Conservation (phyloP, 2,113 vertebrate species). For the Sylvilagus bachmani region DNA sequence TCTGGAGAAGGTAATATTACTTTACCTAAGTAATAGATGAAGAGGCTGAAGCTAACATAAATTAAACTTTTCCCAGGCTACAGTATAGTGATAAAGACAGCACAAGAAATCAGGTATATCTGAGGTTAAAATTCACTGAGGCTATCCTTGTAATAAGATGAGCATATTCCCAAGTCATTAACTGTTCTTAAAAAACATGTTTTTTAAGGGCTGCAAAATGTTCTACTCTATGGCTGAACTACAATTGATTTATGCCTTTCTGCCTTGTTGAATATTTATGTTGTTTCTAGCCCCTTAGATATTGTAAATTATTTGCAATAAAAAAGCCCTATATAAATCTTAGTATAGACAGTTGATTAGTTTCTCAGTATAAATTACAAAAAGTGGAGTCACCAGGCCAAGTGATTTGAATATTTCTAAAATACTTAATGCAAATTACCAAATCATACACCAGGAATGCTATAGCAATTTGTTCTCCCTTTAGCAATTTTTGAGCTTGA, state of each 20-base stretch:
- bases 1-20: not conserved
- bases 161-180: not conserved
- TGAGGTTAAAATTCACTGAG: not conserved
- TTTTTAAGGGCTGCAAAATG: not conserved
- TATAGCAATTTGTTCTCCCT: not conserved
- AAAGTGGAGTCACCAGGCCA: not conserved
- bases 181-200: not conserved
- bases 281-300: not conserved
- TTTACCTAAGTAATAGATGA: not conserved
- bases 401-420: not conserved
- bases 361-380: constrained; percentile 40
- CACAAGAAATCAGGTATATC: not conserved
- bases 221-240: not conserved
- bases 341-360: not conserved
- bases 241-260: not conserved
- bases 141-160: not conserved
- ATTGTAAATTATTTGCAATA: not conserved
- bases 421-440: not conserved
- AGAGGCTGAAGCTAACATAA: not conserved
- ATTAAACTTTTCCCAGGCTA: not conserved
- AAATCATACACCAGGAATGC: not conserved
- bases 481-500: not conserved
- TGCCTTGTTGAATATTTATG: constrained; percentile 29
- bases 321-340: not conserved
- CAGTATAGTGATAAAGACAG: not conserved